phyloP scores from a whole-genome alignment of 2,888 invertebrate genomes.

The Chorisops tibialis region DNA sequence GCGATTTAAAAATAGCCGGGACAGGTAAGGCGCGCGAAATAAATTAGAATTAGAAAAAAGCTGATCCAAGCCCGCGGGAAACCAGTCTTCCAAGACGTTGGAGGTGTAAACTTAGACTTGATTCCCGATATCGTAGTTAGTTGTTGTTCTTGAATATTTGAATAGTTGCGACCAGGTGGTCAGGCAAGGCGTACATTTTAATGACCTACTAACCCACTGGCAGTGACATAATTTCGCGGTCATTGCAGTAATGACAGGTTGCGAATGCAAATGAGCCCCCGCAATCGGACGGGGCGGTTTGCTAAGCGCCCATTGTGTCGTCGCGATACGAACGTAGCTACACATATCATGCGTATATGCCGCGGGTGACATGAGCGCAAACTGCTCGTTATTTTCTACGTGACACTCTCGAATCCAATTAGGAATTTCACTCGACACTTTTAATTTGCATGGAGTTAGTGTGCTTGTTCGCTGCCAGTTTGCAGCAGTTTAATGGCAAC shows the following conservation, averaged over 20 bases:
- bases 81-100: neutral
- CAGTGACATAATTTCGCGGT: conserved; percentile 30
- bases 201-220: conserved; percentile 32
- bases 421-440: no score
- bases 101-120: no score
- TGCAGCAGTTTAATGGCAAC: no score
- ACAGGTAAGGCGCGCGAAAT: neutral
- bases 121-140: no score
- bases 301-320: conserved; percentile 6
- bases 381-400: conserved; percentile 17
- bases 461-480: no score
- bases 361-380: conserved; percentile 1
- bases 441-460: no score
- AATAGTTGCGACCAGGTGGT: conserved; percentile 3
- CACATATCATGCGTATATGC: conserved; percentile 16
- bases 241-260: conserved; percentile 14
- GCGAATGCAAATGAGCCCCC: conserved; percentile 20
- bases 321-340: no score
- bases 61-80: neutral
- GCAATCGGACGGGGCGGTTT: conserved; percentile 9
- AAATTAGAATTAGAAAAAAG: conserved; percentile 5
- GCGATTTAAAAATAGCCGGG: conserved; percentile 1
- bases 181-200: conserved; percentile 7
- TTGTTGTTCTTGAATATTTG: neutral
- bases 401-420: neutral